A percentile compares a stretch with the other conserved stretches of the same genome.
Evolutionary conservation across 2,113 vertebrate species (phyloP).

Genomic region (Labrus mixtus): DNA sequence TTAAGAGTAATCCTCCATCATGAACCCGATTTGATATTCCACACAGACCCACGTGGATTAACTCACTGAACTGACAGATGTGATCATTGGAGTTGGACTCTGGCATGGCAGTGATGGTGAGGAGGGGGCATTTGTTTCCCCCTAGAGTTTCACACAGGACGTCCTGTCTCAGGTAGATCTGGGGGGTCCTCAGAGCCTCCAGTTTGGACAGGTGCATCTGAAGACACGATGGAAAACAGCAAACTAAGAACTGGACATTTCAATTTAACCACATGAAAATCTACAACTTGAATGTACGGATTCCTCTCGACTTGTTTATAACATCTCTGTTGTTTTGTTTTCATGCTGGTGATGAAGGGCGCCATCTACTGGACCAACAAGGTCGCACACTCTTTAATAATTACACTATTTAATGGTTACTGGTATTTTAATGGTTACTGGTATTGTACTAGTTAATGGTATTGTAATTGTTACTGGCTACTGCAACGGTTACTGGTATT

Average conservation of each 20-base stretch:
- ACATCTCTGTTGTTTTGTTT: not conserved
- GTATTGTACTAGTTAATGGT: too few relatives aligned
- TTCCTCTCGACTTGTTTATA: not conserved
- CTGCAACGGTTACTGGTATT: too few relatives aligned
- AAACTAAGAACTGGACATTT: constrained; percentile 3
- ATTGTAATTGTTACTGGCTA: too few relatives aligned
- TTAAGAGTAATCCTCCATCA: too few relatives aligned
- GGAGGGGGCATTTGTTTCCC: constrained; percentile 93
- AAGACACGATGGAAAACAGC: not conserved
- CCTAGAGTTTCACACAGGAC: constrained; percentile 92
- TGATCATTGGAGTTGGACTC: constrained; percentile 92
- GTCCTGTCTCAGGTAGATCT: constrained; percentile 94
- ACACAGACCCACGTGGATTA: not conserved
- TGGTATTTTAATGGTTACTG: too few relatives aligned
- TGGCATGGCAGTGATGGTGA: constrained; percentile 98
- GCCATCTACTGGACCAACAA: too few relatives aligned
- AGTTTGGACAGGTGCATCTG: constrained; percentile 97
- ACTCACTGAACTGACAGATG: constrained; percentile 96
- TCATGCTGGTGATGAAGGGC: too few relatives aligned
- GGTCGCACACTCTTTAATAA: too few relatives aligned
- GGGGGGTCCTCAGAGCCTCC: constrained; percentile 89
- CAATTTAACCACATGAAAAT: not conserved
- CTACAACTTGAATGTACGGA: not conserved
- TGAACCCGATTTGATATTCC: too few relatives aligned
- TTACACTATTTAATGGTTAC: too few relatives aligned